Percentiles rank a stretch among this genome's conserved stretches.
phyloP scores from a whole-genome alignment of 1,140 invertebrate genomes.

The Aphelinus atriplicis region DNA sequence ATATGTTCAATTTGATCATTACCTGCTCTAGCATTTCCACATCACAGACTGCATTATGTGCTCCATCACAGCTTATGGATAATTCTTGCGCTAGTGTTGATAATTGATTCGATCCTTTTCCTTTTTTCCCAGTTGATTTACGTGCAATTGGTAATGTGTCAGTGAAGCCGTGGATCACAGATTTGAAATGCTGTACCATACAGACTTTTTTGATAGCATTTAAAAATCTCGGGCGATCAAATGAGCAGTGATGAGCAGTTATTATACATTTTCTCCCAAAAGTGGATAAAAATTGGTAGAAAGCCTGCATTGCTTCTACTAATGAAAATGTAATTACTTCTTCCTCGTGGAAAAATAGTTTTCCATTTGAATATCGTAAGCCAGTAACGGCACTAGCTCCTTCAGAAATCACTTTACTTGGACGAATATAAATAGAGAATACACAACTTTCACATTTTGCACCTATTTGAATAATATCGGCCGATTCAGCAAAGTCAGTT shows the following conservation, averaged over 20 bases:
- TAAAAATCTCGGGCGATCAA: conserved; percentile 34
- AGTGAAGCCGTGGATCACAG: conserved; percentile 30
- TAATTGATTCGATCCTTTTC: conserved; percentile 34
- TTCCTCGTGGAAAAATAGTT: conserved; percentile 22
- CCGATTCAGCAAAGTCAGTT: conserved; percentile 15
- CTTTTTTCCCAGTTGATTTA: conserved; percentile 16
- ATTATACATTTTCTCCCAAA: conserved; percentile 33
- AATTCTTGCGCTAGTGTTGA: conserved; percentile 27
- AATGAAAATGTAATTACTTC: conserved; percentile 20
- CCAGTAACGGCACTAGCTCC: conserved; percentile 27
- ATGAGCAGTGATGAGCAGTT: conserved; percentile 35
- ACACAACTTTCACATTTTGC: conserved; percentile 24
- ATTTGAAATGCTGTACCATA: conserved; percentile 29
- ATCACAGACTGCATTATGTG: conserved; percentile 23
- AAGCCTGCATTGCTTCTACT: conserved; percentile 26
- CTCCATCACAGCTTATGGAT: conserved; percentile 13
- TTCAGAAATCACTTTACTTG: conserved; percentile 31
- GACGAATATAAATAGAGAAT: conserved; percentile 36
- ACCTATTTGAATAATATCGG: conserved; percentile 40
- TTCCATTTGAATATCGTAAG: conserved; percentile 17
- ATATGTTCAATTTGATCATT: neutral
- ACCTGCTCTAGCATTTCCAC: no score
- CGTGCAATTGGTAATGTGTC: conserved; percentile 34
- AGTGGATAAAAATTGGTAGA: conserved; percentile 34
- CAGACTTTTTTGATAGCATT: conserved; percentile 23